These are phyloP conservation scores for Hystrix cristata DNA, from an alignment of 2,113 vertebrate species.

Conservation along the genomic window DNA sequence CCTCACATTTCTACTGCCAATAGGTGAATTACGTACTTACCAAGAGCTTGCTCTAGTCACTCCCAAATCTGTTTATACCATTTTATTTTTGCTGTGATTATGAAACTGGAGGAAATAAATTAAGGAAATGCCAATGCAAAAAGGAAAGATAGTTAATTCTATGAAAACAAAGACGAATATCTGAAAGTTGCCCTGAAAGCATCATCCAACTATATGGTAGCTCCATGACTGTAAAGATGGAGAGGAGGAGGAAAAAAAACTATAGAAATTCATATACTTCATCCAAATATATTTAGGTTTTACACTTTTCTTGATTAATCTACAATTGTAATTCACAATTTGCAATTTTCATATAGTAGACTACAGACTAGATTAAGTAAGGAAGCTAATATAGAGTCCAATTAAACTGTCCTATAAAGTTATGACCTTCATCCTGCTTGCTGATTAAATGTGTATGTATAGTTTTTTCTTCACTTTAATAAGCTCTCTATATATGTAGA, in stretches of 20 bases:
- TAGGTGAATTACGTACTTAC: background rate
- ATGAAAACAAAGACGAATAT: background rate
- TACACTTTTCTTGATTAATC: constrained; percentile 19
- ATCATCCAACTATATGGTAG: background rate
- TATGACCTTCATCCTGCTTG: background rate
- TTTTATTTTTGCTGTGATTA: background rate
- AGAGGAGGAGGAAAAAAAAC: background rate
- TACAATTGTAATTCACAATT: background rate
- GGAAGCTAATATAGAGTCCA: constrained; percentile 7
- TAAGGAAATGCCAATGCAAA: constrained; percentile 6
- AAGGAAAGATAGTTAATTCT: background rate
- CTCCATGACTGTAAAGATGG: background rate
- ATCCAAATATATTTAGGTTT: background rate
- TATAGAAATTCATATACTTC: background rate
- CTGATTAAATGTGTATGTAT: background rate
- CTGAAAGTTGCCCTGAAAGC: background rate
- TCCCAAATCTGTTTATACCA: background rate
- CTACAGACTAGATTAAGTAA: background rate
- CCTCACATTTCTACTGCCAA: background rate
- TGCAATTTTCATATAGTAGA: constrained; percentile 6
- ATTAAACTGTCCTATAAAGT: background rate
- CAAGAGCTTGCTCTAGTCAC: background rate
- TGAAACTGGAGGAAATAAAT: background rate
- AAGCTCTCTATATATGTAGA: background rate
- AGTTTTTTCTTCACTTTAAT: background rate